Conservation (phyloP, 2,888 invertebrate species). For the Plebejus anna region DNA sequence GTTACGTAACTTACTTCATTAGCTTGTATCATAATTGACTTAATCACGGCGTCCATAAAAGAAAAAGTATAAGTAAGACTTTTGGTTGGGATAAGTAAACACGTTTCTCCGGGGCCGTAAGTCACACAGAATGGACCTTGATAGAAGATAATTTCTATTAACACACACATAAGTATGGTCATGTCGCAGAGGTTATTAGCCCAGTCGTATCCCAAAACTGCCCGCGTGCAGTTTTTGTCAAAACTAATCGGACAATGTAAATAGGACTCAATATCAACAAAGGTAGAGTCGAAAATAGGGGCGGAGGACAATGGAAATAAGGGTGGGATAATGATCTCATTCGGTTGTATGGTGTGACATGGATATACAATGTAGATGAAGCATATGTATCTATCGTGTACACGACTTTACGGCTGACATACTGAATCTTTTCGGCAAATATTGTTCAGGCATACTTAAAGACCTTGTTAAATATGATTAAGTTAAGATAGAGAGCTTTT, state of each 20-base stretch:
- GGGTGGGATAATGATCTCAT: constrained; percentile 69
- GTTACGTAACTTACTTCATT: constrained; percentile 1
- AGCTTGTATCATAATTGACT: not conserved
- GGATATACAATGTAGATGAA: constrained; percentile 55
- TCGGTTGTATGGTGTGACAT: constrained; percentile 64
- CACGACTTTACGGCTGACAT: constrained; percentile 40
- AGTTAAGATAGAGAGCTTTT: not conserved
- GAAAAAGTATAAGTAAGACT: constrained; percentile 19
- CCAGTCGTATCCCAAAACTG: constrained; percentile 52
- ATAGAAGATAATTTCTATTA: constrained; percentile 30
- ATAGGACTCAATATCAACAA: constrained; percentile 47
- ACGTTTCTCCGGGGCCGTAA: constrained; percentile 12
- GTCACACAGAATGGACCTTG: constrained; percentile 25
- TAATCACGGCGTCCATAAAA: not conserved
- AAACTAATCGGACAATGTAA: constrained; percentile 39
- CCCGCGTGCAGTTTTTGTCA: constrained; percentile 53
- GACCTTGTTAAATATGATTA: not conserved
- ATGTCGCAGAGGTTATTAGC: constrained; percentile 38
- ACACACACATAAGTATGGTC: constrained; percentile 29
- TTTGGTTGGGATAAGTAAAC: constrained; percentile 22
- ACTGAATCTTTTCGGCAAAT: constrained; percentile 26
- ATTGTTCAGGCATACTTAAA: constrained; percentile 16
- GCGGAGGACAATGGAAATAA: constrained; percentile 40
- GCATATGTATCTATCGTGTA: constrained; percentile 42
- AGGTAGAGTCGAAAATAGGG: constrained; percentile 52